A percentile compares a stretch with the other conserved stretches of the same genome.
These are phyloP conservation scores for Rhogogaster chlorosoma DNA, from an alignment of 2,888 invertebrate genomes.

Conservation along the genomic window DNA sequence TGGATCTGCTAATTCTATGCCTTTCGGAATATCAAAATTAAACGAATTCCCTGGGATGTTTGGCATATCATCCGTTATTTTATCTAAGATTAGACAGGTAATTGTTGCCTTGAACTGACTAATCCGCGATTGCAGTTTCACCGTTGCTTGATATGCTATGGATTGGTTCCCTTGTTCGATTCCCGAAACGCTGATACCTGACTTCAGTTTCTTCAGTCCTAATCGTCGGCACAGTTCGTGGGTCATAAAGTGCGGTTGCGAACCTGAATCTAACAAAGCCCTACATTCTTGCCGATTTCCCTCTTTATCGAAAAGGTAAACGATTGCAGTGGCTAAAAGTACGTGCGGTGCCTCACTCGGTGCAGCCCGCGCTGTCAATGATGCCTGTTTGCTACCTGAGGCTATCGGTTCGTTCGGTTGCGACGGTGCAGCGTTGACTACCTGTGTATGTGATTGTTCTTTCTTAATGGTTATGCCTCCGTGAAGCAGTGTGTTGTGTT, in stretches of 20 bases:
- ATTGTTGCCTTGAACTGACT: neutral
- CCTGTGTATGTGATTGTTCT: neutral
- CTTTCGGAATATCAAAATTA: conserved; percentile 2
- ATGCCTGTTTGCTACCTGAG: neutral
- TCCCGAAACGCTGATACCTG: too few relatives aligned
- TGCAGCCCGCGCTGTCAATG: conserved; percentile 7
- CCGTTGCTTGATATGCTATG: neutral
- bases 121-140: too few relatives aligned
- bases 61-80: neutral
- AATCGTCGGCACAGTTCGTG: conserved; percentile 26
- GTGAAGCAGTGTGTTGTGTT: conserved; percentile 56
- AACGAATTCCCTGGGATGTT: neutral
- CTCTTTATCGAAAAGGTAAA: conserved; percentile 45
- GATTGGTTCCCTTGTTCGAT: too few relatives aligned
- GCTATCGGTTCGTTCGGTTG: neutral
- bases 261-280: conserved; percentile 57
- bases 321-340: conserved; percentile 54
- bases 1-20: conserved; percentile 49
- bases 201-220: neutral
- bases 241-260: conserved; percentile 55
- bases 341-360: neutral
- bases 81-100: neutral
- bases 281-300: conserved; percentile 49
- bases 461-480: conserved; percentile 42
- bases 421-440: neutral